Base-by-base conservation (phyloP, 2,113 vertebrate species). In the Pangasianodon hypophthalmus region DNA sequence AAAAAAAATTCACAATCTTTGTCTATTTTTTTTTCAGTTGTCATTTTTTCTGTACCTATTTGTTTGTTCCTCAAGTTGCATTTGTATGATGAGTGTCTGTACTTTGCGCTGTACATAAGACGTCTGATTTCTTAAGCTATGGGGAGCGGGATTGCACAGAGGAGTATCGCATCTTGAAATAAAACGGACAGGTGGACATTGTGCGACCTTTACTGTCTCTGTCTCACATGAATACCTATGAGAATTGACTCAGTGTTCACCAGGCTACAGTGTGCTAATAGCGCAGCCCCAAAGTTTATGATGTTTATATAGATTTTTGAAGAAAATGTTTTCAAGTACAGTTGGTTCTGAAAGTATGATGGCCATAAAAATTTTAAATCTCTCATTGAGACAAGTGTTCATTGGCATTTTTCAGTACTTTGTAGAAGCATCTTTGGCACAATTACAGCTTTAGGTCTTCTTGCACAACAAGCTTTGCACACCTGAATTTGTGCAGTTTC, bases 161-260 rank as follows among this genome's bases (percentile, higher is more conserved):
- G 83, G 91, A 93, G 88, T 86, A 92, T 93, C 90, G 91, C 92
- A 93, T 94, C 93, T 92, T 93, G 77, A 95, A 96, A 96, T 96
- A 96, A 96, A 96, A 83, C 58, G 69, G 93, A 93, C 91, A 87
- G 91, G 94, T 93, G 93, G 91, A 93, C 81, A 80, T 87, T 67
- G 77, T 69, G 77, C 67, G 71, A 29, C 9, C 67, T 75, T 46
- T 48, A 37, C 46, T 32, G 67, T 86, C 37, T 88, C 52, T 26
- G 58, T 84, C 21, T 88, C 6, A 9, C 75, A 5, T 19, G 44
- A 50, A 48, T n/a, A 26, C 26, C 6, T 32, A 1, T 4, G n/a
- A 19, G 52, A 83, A 6, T 13, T 26, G 24, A 37, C 32, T 73
- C 64, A 41, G 67, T 0, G n/a, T 71, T 37, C n/a, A n/a, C n/a